Evolutionary conservation across 2,113 vertebrate genomes (phyloP).

Genomic region (Acrocephalus arundinaceus): DNA sequence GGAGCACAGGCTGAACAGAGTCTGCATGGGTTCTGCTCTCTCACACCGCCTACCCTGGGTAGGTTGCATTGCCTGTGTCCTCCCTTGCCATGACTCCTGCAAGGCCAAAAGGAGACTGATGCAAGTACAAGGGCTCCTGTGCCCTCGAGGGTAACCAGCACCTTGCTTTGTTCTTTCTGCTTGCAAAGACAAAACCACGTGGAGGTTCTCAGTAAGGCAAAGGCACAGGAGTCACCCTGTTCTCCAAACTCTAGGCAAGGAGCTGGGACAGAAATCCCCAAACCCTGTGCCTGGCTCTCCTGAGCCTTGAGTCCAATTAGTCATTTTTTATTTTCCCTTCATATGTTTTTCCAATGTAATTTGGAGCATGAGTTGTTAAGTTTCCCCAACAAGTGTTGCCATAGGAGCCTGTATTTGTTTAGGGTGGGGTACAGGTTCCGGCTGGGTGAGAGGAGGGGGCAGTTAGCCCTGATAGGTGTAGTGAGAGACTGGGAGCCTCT

Average conservation of each 20-base stretch:
- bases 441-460: conserved; percentile 52
- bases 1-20: not conserved
- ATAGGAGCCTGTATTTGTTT: conserved; percentile 77
- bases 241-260: not conserved
- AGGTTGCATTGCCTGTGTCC: rapidly evolving
- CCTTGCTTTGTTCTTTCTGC: not conserved
- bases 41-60: not conserved
- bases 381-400: conserved; percentile 71
- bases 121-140: not conserved
- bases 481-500: conserved; percentile 13
- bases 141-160: not conserved
- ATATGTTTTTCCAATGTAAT: conserved; percentile 66
- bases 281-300: conserved; percentile 8
- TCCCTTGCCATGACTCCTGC: not conserved
- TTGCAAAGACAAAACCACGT: not conserved
- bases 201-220: not conserved
- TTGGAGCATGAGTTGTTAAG: conserved; percentile 56
- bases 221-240: not conserved
- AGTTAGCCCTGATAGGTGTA: conserved; percentile 70
- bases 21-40: not conserved
- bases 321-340: conserved; percentile 65
- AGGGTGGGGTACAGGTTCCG: conserved; percentile 50
- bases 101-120: not conserved
- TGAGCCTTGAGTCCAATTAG: conserved; percentile 46
- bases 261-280: not conserved